phyloP scores from a whole-genome alignment of 2,113 vertebrate genomes.

The Equus quagga region DNA sequence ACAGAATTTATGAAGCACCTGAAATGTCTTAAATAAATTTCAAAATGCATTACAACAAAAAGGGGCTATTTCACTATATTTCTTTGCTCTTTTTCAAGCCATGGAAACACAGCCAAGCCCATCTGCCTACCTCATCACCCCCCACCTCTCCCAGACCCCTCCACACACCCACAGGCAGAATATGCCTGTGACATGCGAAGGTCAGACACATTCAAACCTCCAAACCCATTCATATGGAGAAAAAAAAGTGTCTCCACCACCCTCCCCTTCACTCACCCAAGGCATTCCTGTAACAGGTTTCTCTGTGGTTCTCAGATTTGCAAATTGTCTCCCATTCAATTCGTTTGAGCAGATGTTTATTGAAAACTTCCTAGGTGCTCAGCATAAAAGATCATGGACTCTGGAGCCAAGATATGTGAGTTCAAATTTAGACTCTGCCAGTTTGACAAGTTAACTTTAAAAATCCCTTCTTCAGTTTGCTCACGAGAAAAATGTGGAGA shows the following conservation, averaged over 20 bases:
- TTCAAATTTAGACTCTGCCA: not conserved
- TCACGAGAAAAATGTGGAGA: not conserved
- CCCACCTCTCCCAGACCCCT: not conserved
- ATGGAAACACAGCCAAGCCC: not conserved
- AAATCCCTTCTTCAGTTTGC: not conserved
- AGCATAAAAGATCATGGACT: not conserved
- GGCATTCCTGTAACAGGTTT: not conserved
- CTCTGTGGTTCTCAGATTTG: not conserved
- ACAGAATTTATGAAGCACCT: not conserved
- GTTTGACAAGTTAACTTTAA: not conserved
- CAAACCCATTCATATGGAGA: not conserved
- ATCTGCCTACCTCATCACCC: not conserved
- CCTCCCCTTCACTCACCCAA: not conserved
- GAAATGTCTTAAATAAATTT: not conserved
- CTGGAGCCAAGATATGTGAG: not conserved
- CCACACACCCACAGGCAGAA: not conserved
- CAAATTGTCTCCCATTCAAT: not conserved
- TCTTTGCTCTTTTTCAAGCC: not conserved
- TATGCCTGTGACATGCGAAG: not conserved
- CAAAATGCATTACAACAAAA: not conserved
- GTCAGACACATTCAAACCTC: not conserved
- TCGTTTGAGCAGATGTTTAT: slow-evolving; percentile 6
- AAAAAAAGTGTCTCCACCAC: not conserved
- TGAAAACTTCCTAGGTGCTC: not conserved
- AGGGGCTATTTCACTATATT: not conserved